Conservation (phyloP, 2,888 invertebrate genomes). For the Folsomia candida region DNA sequence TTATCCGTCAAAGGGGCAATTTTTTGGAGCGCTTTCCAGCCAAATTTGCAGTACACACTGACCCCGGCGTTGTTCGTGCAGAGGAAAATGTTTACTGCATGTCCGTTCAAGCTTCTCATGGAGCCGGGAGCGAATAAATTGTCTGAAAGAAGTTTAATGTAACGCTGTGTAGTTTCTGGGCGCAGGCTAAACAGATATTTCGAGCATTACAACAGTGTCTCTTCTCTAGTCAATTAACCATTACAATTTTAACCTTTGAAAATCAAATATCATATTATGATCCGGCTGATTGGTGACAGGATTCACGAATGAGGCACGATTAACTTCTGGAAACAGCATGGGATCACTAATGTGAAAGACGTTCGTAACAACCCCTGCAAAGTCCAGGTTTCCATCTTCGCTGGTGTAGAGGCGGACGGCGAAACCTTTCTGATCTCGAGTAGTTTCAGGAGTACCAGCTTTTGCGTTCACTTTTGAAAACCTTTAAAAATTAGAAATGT, state of each 20-base stretch:
- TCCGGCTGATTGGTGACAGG: slow-evolving; percentile 56
- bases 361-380: neutral
- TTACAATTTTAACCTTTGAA: too few relatives aligned
- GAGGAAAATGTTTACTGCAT: neutral
- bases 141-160: too few relatives aligned
- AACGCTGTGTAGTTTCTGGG: too few relatives aligned
- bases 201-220: too few relatives aligned
- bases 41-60: too few relatives aligned
- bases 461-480: slow-evolving; percentile 88
- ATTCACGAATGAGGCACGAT: too few relatives aligned
- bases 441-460: slow-evolving; percentile 62
- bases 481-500: too few relatives aligned
- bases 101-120: too few relatives aligned
- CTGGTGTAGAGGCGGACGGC: slow-evolving; percentile 91
- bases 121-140: too few relatives aligned
- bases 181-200: too few relatives aligned
- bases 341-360: neutral
- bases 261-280: slow-evolving; percentile 95
- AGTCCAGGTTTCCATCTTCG: slow-evolving; percentile 62
- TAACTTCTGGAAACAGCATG: neutral
- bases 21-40: slow-evolving; percentile 55
- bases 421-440: slow-evolving; percentile 60
- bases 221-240: too few relatives aligned
- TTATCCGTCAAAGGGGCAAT: slow-evolving; percentile 54
- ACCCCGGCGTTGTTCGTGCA: too few relatives aligned